A percentile compares a stretch with the other conserved stretches of the same genome.
These are phyloP conservation scores for Prionailurus bengalensis DNA, from an alignment of 2,113 vertebrate genomes.

Conservation along the genomic window DNA sequence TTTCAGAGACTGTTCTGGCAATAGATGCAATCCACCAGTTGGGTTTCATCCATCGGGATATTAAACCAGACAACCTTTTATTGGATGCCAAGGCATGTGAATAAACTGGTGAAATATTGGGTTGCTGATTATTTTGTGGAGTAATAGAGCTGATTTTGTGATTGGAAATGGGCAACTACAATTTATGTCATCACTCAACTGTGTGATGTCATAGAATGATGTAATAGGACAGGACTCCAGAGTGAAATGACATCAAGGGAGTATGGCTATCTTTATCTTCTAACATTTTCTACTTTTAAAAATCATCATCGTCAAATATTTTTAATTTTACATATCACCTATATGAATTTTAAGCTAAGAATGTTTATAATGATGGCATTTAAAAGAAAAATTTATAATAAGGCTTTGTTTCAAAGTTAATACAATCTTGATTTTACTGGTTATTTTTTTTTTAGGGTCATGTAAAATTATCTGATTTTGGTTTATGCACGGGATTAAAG, in stretches of 20 bases:
- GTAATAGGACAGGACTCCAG: background rate
- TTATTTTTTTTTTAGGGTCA: constrained; percentile 91
- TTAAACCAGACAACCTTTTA: constrained; percentile 98
- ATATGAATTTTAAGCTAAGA: background rate
- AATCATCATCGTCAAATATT: constrained; percentile 1
- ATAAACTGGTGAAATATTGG: background rate
- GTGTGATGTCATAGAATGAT: background rate
- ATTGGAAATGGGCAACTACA: background rate
- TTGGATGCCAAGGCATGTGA: constrained; percentile 94
- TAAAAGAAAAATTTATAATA: constrained; percentile 36
- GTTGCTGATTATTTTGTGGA: background rate
- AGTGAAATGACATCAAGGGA: background rate
- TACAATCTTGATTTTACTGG: constrained; percentile 46
- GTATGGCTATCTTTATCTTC: background rate
- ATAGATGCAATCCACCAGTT: constrained; percentile 99
- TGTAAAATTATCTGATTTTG: constrained; percentile 98
- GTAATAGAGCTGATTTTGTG: background rate
- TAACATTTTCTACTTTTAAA: background rate
- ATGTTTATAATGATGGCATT: background rate
- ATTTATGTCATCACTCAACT: constrained; percentile 2
- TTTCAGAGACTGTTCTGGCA: constrained; percentile 98
- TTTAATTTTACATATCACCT: constrained; percentile 28
- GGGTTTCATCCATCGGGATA: constrained; percentile 98
- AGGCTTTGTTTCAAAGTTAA: constrained; percentile 49
- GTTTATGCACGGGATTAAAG: constrained; percentile 98